Conservation (phyloP, 2,888 invertebrate genomes). For the Lasioglossum pauxillum region DNA sequence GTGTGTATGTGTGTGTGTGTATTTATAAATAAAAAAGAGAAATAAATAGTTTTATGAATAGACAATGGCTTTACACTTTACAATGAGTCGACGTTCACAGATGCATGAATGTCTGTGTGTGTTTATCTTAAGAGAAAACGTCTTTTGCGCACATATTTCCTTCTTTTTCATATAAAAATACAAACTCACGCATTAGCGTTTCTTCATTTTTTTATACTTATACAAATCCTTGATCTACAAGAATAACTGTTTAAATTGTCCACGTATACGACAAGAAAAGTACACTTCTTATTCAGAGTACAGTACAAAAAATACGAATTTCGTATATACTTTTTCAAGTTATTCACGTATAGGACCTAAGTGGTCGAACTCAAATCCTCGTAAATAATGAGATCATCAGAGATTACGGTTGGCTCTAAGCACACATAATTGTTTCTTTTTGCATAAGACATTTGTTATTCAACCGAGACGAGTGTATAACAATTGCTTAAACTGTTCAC, state of each 20-base stretch:
- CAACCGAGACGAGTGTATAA: constrained; percentile 6
- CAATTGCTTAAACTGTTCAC: background rate
- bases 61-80: constrained; percentile 40
- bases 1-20: background rate
- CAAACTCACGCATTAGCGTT: constrained; percentile 28
- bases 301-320: constrained; percentile 58
- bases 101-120: constrained; percentile 23
- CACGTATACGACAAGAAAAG: constrained; percentile 1
- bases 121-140: constrained; percentile 4
- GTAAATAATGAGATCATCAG: constrained; percentile 30
- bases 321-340: constrained; percentile 53
- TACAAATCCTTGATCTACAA: constrained; percentile 45
- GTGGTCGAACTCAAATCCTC: background rate
- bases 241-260: constrained; percentile 12
- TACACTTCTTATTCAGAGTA: constrained; percentile 2
- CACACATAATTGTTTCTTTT: background rate
- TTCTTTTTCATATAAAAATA: constrained; percentile 43
- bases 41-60: constrained; percentile 39
- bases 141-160: background rate
- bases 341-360: constrained; percentile 20
- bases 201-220: constrained; percentile 8
- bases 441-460: background rate
- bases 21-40: constrained; percentile 28
- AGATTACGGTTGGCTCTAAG: constrained; percentile 4
- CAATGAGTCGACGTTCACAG: constrained; percentile 34